Conservation (phyloP, 1,140 invertebrate genomes). For the Hermetia illucens region DNA sequence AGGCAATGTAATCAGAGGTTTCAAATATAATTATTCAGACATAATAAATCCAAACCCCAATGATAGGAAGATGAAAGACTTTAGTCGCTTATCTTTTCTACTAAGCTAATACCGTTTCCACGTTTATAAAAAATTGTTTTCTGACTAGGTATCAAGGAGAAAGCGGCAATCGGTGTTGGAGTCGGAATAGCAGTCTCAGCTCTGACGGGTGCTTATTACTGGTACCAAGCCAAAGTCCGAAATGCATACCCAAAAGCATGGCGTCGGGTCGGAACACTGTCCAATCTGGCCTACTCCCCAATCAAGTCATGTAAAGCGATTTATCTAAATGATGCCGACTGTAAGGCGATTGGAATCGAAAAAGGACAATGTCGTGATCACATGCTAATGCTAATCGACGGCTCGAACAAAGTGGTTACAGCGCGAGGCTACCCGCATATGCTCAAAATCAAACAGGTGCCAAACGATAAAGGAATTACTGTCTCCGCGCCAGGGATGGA, state of each 20-base stretch:
- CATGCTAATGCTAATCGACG: constrained; percentile 35
- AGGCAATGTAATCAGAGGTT: no score
- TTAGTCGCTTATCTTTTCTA: no score
- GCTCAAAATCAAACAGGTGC: constrained; percentile 31
- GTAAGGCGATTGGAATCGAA: constrained; percentile 32
- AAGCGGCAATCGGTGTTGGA: no score
- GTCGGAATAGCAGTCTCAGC: no score
- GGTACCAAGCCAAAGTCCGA: not conserved
- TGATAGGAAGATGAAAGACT: no score
- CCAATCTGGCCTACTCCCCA: constrained; percentile 34
- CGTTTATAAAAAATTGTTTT: no score
- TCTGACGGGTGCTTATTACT: no score
- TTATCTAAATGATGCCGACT: constrained; percentile 25
- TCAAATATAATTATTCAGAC: no score
- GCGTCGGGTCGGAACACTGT: constrained; percentile 34
- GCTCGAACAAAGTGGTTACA: constrained; percentile 35
- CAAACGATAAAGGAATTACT: constrained; percentile 24
- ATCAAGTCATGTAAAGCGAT: constrained; percentile 37
- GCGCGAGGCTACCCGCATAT: constrained; percentile 35
- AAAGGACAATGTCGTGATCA: constrained; percentile 34
- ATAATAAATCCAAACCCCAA: no score
- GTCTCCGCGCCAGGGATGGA: constrained; percentile 34
- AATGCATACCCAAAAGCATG: constrained; percentile 18
- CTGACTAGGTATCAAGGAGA: no score
- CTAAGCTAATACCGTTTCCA: no score